phyloP scores from a whole-genome alignment of 2,888 invertebrate species.

The Coremacera marginata region DNA sequence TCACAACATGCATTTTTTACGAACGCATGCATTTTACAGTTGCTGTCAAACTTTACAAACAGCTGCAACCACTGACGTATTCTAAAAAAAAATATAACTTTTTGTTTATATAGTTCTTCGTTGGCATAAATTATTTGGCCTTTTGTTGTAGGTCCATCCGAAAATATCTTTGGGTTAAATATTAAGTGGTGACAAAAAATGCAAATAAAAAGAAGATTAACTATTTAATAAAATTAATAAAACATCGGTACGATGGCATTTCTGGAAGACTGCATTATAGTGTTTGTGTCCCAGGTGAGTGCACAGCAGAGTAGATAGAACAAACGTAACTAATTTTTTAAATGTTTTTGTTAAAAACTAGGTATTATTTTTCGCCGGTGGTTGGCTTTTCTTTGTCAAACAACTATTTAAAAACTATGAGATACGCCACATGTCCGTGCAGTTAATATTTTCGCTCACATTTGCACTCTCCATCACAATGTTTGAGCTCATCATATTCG shows the following conservation, averaged over 20 bases:
- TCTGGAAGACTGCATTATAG: conserved; percentile 84
- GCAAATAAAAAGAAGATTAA: conserved; percentile 3
- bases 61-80: conserved; percentile 21
- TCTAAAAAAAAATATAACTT: background rate
- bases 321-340: background rate
- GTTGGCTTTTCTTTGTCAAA: conserved; percentile 98
- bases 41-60: background rate
- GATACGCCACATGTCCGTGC: conserved; percentile 93
- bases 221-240: background rate
- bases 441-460: conserved; percentile 95
- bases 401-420: conserved; percentile 98
- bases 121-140: background rate
- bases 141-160: background rate
- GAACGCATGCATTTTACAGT: conserved; percentile 5
- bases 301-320: background rate
- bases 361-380: conserved; percentile 94
- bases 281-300: conserved; percentile 82
- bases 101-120: conserved; percentile 12
- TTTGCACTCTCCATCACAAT: conserved; percentile 97
- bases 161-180: background rate
- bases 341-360: conserved; percentile 70
- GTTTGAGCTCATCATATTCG: conserved; percentile 99
- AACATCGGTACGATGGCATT: conserved; percentile 77
- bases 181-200: conserved; percentile 4
- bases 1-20: too few species aligned